These are phyloP conservation scores for Cheilosia variabilis DNA, from an alignment of 2,888 invertebrate species.

Conservation along the genomic window DNA sequence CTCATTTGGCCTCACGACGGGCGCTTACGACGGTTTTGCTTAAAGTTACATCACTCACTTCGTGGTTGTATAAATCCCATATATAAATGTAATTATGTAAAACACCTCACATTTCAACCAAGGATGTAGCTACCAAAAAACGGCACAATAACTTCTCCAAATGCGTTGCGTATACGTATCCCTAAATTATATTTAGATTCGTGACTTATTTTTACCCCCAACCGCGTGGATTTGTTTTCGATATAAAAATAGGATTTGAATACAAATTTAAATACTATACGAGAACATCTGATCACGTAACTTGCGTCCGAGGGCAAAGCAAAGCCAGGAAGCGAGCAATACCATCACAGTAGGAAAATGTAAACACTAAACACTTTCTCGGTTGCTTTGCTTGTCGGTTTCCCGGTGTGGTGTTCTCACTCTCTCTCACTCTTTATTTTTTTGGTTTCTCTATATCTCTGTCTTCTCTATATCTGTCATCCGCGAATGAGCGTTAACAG, in stretches of 20 bases:
- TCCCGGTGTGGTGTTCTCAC: background rate
- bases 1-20: too few relatives aligned
- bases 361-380: slow-evolving; percentile 25
- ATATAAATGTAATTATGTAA: too few relatives aligned
- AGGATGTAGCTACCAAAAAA: background rate
- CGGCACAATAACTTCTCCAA: background rate
- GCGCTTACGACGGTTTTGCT: too few relatives aligned
- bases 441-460: background rate
- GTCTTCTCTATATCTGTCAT: background rate
- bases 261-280: background rate
- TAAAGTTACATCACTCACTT: too few relatives aligned
- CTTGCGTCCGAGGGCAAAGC: background rate
- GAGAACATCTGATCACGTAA: slow-evolving; percentile 5
- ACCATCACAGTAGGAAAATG: background rate
- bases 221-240: slow-evolving; percentile 14
- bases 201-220: slow-evolving; percentile 10
- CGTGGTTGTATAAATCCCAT: too few relatives aligned
- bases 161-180: background rate
- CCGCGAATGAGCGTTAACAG: background rate
- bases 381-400: background rate
- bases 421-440: background rate
- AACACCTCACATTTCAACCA: too few relatives aligned
- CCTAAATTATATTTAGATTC: slow-evolving; percentile 2
- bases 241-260: background rate
- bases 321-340: slow-evolving; percentile 8